phyloP scores from a whole-genome alignment of 2,888 invertebrate genomes.

The Caenorhabditis panamensis region DNA sequence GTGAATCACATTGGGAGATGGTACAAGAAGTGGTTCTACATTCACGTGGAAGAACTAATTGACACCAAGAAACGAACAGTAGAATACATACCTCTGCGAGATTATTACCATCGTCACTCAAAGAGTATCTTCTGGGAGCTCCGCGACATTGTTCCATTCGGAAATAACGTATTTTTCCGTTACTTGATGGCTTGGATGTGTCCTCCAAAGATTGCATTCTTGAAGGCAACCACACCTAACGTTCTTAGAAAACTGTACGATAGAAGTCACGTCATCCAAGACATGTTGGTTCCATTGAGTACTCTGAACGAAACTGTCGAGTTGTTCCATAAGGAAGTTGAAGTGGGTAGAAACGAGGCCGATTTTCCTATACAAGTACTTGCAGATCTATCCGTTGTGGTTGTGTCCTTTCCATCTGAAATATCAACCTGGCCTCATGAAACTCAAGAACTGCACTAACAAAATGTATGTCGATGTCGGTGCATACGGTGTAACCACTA shows the following conservation, averaged over 20 bases:
- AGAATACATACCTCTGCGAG: slow-evolving; percentile 87
- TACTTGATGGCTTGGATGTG: slow-evolving; percentile 88
- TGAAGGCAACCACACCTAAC: slow-evolving; percentile 84
- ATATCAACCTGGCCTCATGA: slow-evolving; percentile 86
- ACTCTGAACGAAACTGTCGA: slow-evolving; percentile 85
- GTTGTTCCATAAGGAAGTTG: slow-evolving; percentile 86
- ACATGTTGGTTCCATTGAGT: slow-evolving; percentile 88
- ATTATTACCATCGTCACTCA: slow-evolving; percentile 90
- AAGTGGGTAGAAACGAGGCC: slow-evolving; percentile 82
- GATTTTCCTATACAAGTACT: not conserved
- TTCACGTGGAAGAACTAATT: slow-evolving; percentile 85
- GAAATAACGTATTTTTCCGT: slow-evolving; percentile 88
- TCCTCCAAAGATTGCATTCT: slow-evolving; percentile 89
- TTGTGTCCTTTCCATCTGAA: slow-evolving; percentile 88
- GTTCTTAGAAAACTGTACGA: slow-evolving; percentile 85
- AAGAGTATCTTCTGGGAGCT: slow-evolving; percentile 90
- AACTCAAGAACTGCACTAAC: slow-evolving; percentile 83
- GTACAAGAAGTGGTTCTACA: slow-evolving; percentile 91
- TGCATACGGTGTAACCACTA: slow-evolving; percentile 85
- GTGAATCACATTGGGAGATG: slow-evolving; percentile 87
- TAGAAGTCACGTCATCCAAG: slow-evolving; percentile 88
- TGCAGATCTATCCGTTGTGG: slow-evolving; percentile 88
- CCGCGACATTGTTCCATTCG: slow-evolving; percentile 90
- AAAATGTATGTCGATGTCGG: slow-evolving; percentile 90
- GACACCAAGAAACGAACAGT: slow-evolving; percentile 18